Base-by-base conservation (phyloP, 1,140 invertebrate genomes). In the Drosophila paulistorum region DNA sequence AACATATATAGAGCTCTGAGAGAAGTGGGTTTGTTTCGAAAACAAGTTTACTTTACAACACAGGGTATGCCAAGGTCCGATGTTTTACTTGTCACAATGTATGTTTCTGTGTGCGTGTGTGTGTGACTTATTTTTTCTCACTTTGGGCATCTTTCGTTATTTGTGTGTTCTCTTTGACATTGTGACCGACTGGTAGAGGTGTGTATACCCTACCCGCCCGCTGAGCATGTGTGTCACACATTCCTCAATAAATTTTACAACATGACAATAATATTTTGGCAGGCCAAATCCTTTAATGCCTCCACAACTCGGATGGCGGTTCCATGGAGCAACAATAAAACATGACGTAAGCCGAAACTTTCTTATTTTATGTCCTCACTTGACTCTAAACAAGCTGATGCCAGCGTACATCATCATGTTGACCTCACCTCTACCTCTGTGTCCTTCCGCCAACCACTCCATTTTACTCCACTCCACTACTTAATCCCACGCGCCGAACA, bases 281-380 rank as follows among this genome's bases (percentile, higher is more conserved):
- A 54, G 58, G 69, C 48, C n/a, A 74, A 77, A 71, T 77, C 75
- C 74, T 77, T 78, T 80, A 71, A 67, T 68, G 62, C 60, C 35
- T 23, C 60, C 77, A 66, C 42, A 69, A 54, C 77, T 81, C 6
- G 30, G 30, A 30, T 64, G 83, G 51, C 64, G 64, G 63, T 59
- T 62, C 66, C 59, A 54, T 62, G 72, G 71, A 61, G 75, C 74
- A 85, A 64, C 71, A 85, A 77, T 85, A 84, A 85, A 82, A 87
- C 78, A 86, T 86, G 82, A 86, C 85, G 82, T 87, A 86, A 86
- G 75, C 67, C 79, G 30, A 30, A 30, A 81, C 68, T 77, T 75
- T 39, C 41, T 41, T 42, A 66, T 39, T 59, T 39, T 59, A 37
- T 59, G 11, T 39, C 14, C 57, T 39, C 45, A 51, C 57, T 59